These are phyloP conservation scores for Agrochola macilenta DNA, from an alignment of 2,888 invertebrate species.

Conservation along the genomic window DNA sequence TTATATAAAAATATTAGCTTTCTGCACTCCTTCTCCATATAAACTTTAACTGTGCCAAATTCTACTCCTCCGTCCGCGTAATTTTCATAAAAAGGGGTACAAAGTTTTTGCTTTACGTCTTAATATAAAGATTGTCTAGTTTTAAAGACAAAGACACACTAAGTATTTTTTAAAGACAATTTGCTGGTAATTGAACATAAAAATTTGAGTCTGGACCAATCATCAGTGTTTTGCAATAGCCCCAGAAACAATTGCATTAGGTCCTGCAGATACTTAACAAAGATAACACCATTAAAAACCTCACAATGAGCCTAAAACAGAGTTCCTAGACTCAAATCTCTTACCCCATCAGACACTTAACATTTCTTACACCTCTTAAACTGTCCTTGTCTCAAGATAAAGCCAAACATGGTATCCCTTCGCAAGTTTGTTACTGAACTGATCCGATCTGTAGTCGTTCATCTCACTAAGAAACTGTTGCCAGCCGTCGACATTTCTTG, in stretches of 20 bases:
- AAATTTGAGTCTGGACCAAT: neutral
- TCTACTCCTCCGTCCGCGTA: no score
- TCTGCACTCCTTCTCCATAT: no score
- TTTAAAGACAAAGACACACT: no score
- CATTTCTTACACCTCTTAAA: conserved; percentile 45
- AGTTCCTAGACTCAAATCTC: conserved; percentile 11
- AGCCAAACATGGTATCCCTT: conserved; percentile 56
- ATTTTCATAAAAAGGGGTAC: no score
- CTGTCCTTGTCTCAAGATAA: conserved; percentile 48
- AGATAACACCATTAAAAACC: neutral
- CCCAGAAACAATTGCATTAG: neutral
- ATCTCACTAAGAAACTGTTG: conserved; percentile 65
- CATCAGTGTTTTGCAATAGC: neutral
- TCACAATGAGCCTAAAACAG: neutral
- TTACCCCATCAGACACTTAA: conserved; percentile 29
- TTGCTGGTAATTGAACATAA: neutral
- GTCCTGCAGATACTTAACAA: neutral
- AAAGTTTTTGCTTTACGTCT: no score
- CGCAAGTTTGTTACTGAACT: conserved; percentile 52
- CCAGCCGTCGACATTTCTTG: conserved; percentile 42
- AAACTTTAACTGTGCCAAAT: no score
- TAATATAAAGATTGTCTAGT: no score
- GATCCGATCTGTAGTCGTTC: conserved; percentile 60
- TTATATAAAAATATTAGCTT: no score
- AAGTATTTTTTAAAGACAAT: no score